Evolutionary conservation across 2,113 vertebrate genomes (phyloP), one percentile per base, ranked within the genome.

Genomic region (Pluvianellus socialis): DNA sequence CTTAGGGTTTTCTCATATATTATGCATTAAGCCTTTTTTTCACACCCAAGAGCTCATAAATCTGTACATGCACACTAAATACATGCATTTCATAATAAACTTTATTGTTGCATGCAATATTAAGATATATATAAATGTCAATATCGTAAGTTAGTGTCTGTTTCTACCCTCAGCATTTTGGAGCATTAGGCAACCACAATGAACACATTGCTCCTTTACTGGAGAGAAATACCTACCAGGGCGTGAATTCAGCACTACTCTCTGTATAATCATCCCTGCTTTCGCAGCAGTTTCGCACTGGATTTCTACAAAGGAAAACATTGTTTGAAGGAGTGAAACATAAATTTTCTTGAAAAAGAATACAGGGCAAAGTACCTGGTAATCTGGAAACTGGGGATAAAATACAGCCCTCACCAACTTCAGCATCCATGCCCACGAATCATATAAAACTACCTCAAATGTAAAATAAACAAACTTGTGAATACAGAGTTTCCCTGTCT

Each of bases 201-300:
- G 71, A 82, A 49, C 14, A 82, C 16, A 63, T 3, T 79, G 55
- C 35, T 92, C 47, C 65, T 58, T 82, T 30, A 65, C 9, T 9
- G 61, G 27, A 95, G 66, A 84, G 30, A 76, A 94, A 97, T 97
- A 97, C 98, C 19, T 98, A 99, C 99, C 99, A 49, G 99, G 99
- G 61, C 98, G 98, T 49, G 98, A 99, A 92, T 98, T 97, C 81
- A 99, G 91, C 47, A 99, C 98, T 30, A 99, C 98, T 98, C 98
- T 98, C 89, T 98, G 98, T 85, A 99, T 93, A 93, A 97, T 98
- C 98, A 98, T 98, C 44, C 22, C 68, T 58, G 84, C 63, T 86
- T 75, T 28, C 56, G 86, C 79, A 88, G 88, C 55, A 38, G 63
- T 84, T 63, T 84, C 82, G 19, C 92, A 50, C 70, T 14, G 49